phyloP scores from a whole-genome alignment of 2,113 vertebrate genomes.

The Laticauda colubrina region DNA sequence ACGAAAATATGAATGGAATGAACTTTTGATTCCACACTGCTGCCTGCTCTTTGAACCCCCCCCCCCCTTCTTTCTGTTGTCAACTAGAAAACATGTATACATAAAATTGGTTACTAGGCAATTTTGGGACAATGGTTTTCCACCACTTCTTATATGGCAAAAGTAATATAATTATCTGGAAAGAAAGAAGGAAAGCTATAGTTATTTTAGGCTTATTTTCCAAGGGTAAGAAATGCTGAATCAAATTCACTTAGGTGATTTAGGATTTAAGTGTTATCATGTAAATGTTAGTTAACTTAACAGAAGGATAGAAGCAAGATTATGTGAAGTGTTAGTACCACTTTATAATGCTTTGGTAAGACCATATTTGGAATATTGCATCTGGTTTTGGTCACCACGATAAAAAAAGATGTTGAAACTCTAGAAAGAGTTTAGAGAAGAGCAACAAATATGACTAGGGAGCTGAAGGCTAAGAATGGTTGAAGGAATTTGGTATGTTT shows the following conservation, averaged over 20 bases:
- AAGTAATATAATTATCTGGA: not conserved
- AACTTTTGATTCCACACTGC: too few species aligned
- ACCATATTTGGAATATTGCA: too few species aligned
- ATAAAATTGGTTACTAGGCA: not conserved
- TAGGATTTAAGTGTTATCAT: not conserved
- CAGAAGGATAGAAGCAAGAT: not conserved
- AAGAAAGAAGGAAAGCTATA: not conserved
- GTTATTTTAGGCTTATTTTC: not conserved
- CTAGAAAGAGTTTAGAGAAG: not conserved
- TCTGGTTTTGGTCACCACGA: too few species aligned
- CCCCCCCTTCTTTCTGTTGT: too few species aligned
- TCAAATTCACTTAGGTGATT: not conserved
- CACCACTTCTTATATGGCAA: not conserved
- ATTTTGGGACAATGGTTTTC: not conserved
- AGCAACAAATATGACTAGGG: not conserved
- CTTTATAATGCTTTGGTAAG: too few species aligned
- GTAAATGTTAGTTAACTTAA: not conserved
- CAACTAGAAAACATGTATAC: too few species aligned
- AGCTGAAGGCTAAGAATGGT: not conserved
- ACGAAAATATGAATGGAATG: too few species aligned
- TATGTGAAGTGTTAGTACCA: not conserved
- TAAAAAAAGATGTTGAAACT: not conserved
- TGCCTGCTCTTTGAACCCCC: too few species aligned
- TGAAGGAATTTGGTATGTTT: not conserved
- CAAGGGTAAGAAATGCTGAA: not conserved